Evolutionary conservation across 2,888 invertebrate genomes (phyloP), one percentile per base, ranked within the genome.

Genomic region (Cataglyphis rosenhaueri): DNA sequence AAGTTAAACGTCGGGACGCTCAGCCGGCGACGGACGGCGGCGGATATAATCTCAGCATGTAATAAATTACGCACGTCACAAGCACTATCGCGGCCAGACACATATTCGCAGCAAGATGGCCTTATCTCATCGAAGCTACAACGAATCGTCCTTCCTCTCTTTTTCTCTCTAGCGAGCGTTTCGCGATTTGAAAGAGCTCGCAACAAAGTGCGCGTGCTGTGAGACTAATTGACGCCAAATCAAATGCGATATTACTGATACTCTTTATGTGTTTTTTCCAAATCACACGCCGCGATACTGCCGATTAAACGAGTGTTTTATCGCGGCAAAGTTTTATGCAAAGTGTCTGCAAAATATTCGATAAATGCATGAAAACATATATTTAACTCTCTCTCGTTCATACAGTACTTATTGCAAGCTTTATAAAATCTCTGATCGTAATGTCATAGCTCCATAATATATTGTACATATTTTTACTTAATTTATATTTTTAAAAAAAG

Each of bases 81-180:
- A 92, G 89, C 91, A 91, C 91, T 94, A 94, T 94, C 94, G 90
- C 92, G 83, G 88, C 91, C 93, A 94, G 94, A 94, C 93, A 92
- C 91, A 91, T 91, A 91, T 91, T 87, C 85, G 91, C 89, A 88
- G 89, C 90, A 90, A 92, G 91, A 92, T 91, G 91, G 88, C 88
- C 92, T 93, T 93, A 94, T 94, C 94, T 92, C 92, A 84, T 89
- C 89, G 91, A 92, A 93, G 91, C 91, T 91, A 89, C 90, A 93
- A 91, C 92, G 92, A 52, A 93, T 93, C 92, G 89, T 91, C 90
- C 83, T 88, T 85, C 71, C 78, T 29, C 65, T 4, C 75, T 18
- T 8, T 12, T 25, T 5, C 55, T 18, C 12, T 66, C 84, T 73
- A 85, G 84, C 66, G 70, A n/a, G 88, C 87, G 21, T 25, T 88